These are phyloP conservation scores for Aphrophora alni DNA, from an alignment of 2,888 invertebrate species.

Conservation along the genomic window DNA sequence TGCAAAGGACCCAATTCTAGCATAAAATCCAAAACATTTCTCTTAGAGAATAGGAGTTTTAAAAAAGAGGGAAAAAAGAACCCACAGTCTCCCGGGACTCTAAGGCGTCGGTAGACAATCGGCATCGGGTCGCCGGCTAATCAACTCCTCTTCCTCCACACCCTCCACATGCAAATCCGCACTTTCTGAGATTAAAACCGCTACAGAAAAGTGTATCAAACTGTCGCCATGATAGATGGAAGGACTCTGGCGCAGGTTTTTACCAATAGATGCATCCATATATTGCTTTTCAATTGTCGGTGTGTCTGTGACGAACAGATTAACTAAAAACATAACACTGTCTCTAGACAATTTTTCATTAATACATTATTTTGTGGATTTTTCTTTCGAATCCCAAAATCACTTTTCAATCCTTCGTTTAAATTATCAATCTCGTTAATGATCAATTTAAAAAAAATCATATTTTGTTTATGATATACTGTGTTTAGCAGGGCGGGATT, in stretches of 20 bases:
- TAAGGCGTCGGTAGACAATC: background rate
- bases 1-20: background rate
- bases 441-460: no score
- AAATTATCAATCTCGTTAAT: no score
- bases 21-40: background rate
- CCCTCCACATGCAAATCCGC: conserved; percentile 32
- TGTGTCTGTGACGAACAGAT: background rate
- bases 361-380: no score
- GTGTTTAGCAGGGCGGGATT: no score
- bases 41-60: background rate
- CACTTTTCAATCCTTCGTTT: no score
- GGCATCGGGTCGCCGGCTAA: background rate
- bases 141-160: background rate
- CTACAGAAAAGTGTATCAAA: background rate
- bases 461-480: no score
- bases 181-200: conserved; percentile 33
- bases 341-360: no score
- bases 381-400: no score
- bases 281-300: background rate
- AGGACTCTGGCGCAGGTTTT: background rate
- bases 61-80: background rate
- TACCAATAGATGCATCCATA: no score
- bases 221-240: background rate
- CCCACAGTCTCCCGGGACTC: background rate
- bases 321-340: no score